Percentiles rank a stretch among this genome's conserved stretches.
Evolutionary conservation across 2,113 vertebrate genomes (phyloP).

Genomic region (Psephotus haematonotus): DNA sequence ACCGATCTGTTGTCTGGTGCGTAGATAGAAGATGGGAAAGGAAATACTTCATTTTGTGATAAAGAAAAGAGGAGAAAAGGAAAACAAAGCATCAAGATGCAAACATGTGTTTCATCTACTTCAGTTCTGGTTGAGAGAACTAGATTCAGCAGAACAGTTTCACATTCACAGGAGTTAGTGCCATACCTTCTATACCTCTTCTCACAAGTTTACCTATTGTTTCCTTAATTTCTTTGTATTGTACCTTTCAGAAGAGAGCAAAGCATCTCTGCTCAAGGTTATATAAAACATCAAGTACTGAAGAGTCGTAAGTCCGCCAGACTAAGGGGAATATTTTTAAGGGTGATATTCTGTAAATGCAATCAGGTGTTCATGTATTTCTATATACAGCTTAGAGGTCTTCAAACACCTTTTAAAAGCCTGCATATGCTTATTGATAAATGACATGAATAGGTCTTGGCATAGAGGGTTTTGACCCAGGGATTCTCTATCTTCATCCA

Average conservation of each 20-base stretch:
- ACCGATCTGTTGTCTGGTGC: neutral
- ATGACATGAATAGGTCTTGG: neutral
- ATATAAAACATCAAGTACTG: neutral
- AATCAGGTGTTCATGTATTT: neutral
- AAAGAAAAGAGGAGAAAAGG: neutral
- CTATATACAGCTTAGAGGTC: neutral
- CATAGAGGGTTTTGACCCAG: neutral
- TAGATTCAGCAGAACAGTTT: neutral
- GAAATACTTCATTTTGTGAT: neutral
- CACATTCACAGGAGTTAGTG: neutral
- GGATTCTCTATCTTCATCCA: neutral
- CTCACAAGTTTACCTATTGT: neutral
- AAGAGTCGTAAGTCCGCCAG: neutral
- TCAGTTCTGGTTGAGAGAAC: neutral
- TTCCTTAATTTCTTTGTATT: neutral
- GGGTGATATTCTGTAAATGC: neutral
- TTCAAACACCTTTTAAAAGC: neutral
- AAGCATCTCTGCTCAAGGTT: neutral
- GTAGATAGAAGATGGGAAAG: neutral
- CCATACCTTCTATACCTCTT: neutral
- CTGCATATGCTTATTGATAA: neutral
- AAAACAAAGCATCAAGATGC: neutral
- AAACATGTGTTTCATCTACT: neutral
- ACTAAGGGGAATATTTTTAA: neutral
- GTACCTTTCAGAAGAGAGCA: neutral